A percentile compares a stretch with the other conserved stretches of the same genome.
phyloP scores from a whole-genome alignment of 2,797 vertebrate genomes.

The Syncerus caffer region DNA sequence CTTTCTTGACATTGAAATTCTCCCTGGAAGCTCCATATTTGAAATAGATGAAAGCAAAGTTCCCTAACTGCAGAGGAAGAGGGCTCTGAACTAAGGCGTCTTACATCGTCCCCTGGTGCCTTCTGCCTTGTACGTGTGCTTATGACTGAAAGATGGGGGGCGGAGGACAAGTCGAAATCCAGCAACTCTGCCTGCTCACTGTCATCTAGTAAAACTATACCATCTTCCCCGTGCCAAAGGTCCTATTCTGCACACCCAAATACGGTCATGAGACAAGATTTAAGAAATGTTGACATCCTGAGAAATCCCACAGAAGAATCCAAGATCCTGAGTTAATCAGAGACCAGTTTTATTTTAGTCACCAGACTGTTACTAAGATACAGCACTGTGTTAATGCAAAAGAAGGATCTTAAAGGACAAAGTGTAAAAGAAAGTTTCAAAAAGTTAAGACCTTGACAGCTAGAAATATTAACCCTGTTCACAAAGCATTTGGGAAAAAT shows the following conservation, averaged over 20 bases:
- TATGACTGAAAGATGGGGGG: neutral
- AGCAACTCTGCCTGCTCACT: neutral
- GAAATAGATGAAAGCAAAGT: neutral
- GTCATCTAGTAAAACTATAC: neutral
- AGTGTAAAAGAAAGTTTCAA: neutral
- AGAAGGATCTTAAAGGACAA: neutral
- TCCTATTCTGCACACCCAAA: neutral
- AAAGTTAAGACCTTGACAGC: neutral
- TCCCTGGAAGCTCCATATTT: neutral
- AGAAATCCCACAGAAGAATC: neutral
- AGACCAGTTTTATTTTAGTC: constrained; percentile 25
- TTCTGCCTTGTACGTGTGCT: neutral
- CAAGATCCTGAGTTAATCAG: neutral
- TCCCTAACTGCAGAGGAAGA: neutral
- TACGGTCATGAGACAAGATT: neutral
- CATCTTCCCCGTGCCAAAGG: neutral
- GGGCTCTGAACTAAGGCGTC: neutral
- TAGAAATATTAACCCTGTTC: neutral
- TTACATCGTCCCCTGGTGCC: neutral
- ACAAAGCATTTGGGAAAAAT: neutral
- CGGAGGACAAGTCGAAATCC: neutral
- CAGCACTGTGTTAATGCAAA: neutral
- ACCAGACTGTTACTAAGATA: neutral
- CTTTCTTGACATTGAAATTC: neutral
- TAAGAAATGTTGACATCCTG: neutral